phyloP scores from a whole-genome alignment of 2,888 invertebrate species.

The Boloria selene region DNA sequence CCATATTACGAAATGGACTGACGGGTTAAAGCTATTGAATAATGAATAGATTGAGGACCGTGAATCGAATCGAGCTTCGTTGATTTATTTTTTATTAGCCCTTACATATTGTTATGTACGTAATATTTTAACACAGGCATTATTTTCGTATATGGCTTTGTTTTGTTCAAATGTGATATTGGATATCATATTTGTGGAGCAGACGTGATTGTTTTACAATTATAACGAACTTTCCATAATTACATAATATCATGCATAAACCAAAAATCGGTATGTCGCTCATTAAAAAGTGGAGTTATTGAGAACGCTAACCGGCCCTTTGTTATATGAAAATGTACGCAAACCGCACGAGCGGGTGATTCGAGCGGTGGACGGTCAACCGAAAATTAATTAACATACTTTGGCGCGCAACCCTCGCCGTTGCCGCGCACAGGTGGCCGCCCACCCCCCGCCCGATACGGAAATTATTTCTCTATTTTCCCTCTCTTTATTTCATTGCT shows the following conservation, averaged over 20 bases:
- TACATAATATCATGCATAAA: conserved; percentile 31
- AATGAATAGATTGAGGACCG: conserved; percentile 64
- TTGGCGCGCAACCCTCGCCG: conserved; percentile 70
- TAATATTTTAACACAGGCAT: neutral
- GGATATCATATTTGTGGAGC: neutral
- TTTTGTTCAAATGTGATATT: neutral
- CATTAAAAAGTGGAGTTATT: conserved; percentile 45
- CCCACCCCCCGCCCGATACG: conserved; percentile 45
- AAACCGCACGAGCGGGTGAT: conserved; percentile 73
- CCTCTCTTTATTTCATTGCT: conserved; percentile 41
- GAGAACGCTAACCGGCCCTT: conserved; percentile 53
- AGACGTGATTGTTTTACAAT: neutral
- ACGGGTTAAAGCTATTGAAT: conserved; percentile 65
- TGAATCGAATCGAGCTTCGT: conserved; percentile 53
- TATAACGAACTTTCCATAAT: conserved; percentile 13
- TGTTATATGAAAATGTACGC: conserved; percentile 71
- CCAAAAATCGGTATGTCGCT: conserved; percentile 39
- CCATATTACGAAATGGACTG: conserved; percentile 43
- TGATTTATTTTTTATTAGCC: conserved; percentile 38
- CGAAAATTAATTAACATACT: conserved; percentile 83
- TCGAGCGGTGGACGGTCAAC: conserved; percentile 76
- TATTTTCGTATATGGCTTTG: too few relatives aligned
- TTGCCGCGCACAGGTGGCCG: conserved; percentile 55
- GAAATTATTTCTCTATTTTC: conserved; percentile 50
- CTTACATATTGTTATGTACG: neutral